Evolutionary conservation across 1,140 invertebrate genomes (phyloP).

Genomic region (Dendroctonus ponderosae): DNA sequence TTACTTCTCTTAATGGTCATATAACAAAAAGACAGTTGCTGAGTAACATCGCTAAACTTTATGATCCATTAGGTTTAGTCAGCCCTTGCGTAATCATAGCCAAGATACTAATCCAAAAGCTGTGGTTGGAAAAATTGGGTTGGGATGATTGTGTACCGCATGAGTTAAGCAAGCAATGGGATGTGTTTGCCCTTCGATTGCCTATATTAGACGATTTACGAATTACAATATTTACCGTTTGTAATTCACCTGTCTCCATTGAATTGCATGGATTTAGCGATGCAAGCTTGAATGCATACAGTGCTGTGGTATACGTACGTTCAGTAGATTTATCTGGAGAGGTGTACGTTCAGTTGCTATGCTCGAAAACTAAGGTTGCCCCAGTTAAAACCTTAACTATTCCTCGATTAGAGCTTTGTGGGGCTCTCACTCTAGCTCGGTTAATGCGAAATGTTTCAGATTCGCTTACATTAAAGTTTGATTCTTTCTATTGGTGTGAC

Average conservation of each 20-base stretch:
- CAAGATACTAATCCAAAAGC: too few species aligned
- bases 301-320: conserved; percentile 31
- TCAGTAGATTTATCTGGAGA: conserved; percentile 31
- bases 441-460: too few species aligned
- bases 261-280: conserved; percentile 46
- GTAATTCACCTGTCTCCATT: conserved; percentile 4
- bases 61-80: conserved; percentile 21
- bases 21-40: conserved; percentile 15
- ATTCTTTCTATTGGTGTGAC: conserved; percentile 3
- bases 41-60: conserved; percentile 10
- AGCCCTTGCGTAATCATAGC: conserved; percentile 10
- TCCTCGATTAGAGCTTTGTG: conserved; percentile 40
- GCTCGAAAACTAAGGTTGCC: too few species aligned
- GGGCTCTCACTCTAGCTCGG: too few species aligned
- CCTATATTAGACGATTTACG: conserved; percentile 10
- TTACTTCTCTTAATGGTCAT: background rate
- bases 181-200: conserved; percentile 14
- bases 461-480: too few species aligned
- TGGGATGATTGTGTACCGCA: conserved; percentile 28
- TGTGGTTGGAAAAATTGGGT: conserved; percentile 1
- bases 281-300: conserved; percentile 43
- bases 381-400: conserved; percentile 41
- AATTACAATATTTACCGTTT: conserved; percentile 12
- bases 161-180: conserved; percentile 16
- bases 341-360: conserved; percentile 35